Conservation (phyloP, 2,113 vertebrate genomes). For the Tinamus guttatus region DNA sequence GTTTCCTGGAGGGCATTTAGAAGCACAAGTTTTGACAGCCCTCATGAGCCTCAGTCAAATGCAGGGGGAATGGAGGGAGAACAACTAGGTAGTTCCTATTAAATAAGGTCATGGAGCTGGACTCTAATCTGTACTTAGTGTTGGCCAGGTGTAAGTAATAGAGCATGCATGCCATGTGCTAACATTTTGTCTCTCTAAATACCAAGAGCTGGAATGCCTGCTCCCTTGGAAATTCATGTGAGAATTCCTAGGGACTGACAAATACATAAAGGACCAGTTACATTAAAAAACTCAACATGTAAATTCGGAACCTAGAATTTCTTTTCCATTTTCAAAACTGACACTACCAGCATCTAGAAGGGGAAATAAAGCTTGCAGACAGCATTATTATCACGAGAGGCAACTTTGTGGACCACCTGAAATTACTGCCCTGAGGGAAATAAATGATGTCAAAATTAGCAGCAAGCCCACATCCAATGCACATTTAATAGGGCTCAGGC, state of each 20-base stretch:
- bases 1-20: not conserved
- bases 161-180: accelerated
- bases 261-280: accelerated
- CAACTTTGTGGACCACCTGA: not conserved
- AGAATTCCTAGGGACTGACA: not conserved
- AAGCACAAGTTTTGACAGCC: not conserved
- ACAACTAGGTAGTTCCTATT: not conserved
- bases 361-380: not conserved
- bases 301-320: accelerated
- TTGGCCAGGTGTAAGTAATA: not conserved
- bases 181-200: not conserved
- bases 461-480: accelerated
- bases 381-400: not conserved
- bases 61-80: not conserved
- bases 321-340: not conserved
- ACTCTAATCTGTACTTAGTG: not conserved
- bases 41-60: too few relatives aligned
- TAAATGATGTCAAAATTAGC: not conserved
- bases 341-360: not conserved
- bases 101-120: not conserved
- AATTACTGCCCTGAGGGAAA: not conserved
- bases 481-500: not conserved
- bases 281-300: not conserved
- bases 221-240: not conserved
- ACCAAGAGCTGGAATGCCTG: not conserved